A percentile compares a stretch with the other conserved stretches of the same genome.
Evolutionary conservation across 2,888 invertebrate genomes (phyloP).

Genomic region (Macrosiphum euphorbiae): DNA sequence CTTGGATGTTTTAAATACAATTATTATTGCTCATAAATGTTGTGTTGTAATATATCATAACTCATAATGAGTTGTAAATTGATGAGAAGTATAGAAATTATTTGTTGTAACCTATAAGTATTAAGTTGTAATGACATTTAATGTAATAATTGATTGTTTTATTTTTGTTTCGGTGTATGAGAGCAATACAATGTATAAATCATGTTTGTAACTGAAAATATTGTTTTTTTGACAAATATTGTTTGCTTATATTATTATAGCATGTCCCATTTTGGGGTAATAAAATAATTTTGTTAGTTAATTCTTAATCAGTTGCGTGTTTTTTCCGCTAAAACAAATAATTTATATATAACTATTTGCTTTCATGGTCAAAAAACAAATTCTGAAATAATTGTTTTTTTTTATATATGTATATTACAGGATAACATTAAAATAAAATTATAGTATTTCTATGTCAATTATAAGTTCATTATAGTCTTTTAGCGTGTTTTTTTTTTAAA

Average conservation of each 20-base stretch:
- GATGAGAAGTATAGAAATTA: not conserved
- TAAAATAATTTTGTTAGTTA: not conserved
- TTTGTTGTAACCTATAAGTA: not conserved
- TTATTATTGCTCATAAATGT: not conserved
- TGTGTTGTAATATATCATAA: not conserved
- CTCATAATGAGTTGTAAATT: not conserved
- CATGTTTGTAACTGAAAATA: not conserved
- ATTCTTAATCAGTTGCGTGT: conserved; percentile 31
- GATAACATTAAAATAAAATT: not conserved
- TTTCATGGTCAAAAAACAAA: not conserved
- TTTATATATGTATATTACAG: not conserved
- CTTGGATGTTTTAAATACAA: not conserved
- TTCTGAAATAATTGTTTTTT: not conserved
- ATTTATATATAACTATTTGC: conserved; percentile 11
- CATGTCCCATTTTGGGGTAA: not conserved
- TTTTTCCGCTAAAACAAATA: not conserved
- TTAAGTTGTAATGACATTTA: not conserved
- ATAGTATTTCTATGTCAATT: not conserved
- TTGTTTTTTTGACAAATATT: not conserved
- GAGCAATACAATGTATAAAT: not conserved
- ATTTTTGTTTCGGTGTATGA: not conserved
- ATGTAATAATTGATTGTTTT: not conserved
- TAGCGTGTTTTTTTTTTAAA: not conserved
- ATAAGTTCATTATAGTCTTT: conserved; percentile 21
- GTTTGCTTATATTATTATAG: not conserved